A percentile compares a stretch with the other conserved stretches of the same genome.
Evolutionary conservation across 2,113 vertebrate genomes (phyloP).

Genomic region (Alouatta palliata): DNA sequence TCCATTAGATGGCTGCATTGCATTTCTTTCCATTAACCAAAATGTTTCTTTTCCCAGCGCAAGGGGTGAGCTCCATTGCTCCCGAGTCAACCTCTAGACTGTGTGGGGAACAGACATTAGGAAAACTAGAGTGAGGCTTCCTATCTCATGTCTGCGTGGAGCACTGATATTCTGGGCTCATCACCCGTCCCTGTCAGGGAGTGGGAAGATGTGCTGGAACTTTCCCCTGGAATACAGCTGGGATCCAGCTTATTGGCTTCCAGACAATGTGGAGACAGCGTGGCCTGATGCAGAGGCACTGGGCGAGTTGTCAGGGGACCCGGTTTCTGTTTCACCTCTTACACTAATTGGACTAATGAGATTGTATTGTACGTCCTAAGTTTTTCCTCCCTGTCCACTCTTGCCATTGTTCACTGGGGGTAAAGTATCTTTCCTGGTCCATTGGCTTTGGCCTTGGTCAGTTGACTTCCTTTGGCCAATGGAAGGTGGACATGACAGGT

Average conservation of each 20-base stretch:
- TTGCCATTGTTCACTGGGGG: not conserved
- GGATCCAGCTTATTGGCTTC: not conserved
- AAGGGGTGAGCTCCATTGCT: not conserved
- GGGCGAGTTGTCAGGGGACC: not conserved
- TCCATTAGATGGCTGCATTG: slow-evolving; percentile 77
- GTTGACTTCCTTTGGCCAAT: not conserved
- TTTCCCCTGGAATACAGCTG: not conserved
- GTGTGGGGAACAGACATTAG: not conserved
- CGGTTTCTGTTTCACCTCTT: not conserved
- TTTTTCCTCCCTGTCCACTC: not conserved
- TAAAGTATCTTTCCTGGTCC: not conserved
- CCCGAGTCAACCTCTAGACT: not conserved
- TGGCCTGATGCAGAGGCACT: not conserved
- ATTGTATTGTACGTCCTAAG: not conserved
- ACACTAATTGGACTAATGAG: not conserved
- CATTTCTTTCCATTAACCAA: slow-evolving; percentile 55
- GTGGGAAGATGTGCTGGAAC: not conserved
- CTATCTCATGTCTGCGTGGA: not conserved
- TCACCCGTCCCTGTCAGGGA: not conserved
- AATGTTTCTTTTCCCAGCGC: not conserved
- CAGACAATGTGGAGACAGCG: fast-evolving
- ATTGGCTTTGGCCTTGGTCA: not conserved
- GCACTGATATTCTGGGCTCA: not conserved
- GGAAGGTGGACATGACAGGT: not conserved
- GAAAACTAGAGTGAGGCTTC: not conserved